Base-by-base conservation (phyloP, 2,888 invertebrate genomes). In the Tachina fera region DNA sequence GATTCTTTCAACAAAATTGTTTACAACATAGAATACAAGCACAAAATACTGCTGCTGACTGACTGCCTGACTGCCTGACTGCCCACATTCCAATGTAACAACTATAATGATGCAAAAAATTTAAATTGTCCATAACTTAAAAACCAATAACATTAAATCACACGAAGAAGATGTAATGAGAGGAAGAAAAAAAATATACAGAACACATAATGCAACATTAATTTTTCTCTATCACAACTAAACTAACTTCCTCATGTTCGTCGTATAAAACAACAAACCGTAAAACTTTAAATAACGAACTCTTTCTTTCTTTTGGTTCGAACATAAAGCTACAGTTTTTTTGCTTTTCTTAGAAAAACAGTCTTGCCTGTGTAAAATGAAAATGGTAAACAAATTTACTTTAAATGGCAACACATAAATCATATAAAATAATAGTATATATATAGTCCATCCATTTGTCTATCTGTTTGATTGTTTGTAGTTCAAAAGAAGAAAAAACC, bases 131-230 rank as follows among this genome's bases (percentile, higher is more conserved):
- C 83, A 86, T 86, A 86, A 83, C 86, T 83, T 86, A 83, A 86
- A 86, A 83, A 86, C 86, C 83, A 86, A 86, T 86, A 86, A 86
- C 86, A 86, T 83, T 86, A 86, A 83, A 86, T 86, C 83, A 83
- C 86, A 79, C 76, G 75, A 67, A 67, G 79, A 43, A 74, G 53
- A 68, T 63, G 68, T 67, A 71, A 76, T 79, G 56, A 78, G 70
- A 58, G 31, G 11, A 70, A 77, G 45, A 11, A 31, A 70, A 77
- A 51, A 14, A 43, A 13, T 19, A 61, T 22, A n/a, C 65, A 49
- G 47, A 45, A 63, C 13, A 51, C 39, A 76, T 72, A 80, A 80
- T 80, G 67, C 67, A 70, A 68, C 83, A 76, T 71, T 86, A 83
- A 80, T 86, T 80, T 56, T 80, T 80, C 76, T 79, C 56, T 43